These are phyloP conservation scores for Mus pahari DNA, from an alignment of 2,113 vertebrate genomes.

Conservation along the genomic window DNA sequence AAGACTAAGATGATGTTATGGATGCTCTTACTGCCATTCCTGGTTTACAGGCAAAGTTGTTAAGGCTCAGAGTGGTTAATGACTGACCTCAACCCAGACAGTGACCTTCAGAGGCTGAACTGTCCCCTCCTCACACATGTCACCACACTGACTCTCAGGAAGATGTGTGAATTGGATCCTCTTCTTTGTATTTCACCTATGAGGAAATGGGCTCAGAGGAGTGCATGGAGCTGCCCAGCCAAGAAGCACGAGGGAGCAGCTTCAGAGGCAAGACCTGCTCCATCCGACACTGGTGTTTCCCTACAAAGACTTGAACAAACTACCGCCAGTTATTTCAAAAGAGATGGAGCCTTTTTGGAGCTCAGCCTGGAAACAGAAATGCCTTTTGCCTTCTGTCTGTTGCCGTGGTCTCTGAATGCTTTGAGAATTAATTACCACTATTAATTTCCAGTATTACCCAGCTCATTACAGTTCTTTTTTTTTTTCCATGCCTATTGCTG, in stretches of 20 bases:
- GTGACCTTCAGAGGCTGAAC: neutral
- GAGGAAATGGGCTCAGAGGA: neutral
- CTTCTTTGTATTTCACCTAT: fast-evolving
- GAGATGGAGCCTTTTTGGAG: neutral
- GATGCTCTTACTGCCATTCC: neutral
- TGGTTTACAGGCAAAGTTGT: neutral
- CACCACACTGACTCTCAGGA: neutral
- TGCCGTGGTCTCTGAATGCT: slow-evolving; percentile 17
- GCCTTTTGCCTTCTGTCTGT: neutral
- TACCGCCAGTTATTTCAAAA: neutral
- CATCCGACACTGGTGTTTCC: neutral
- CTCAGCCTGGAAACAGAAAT: neutral
- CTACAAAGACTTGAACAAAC: neutral
- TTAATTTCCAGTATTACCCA: neutral
- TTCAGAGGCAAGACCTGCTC: neutral
- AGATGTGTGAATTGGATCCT: neutral
- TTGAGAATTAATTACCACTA: slow-evolving; percentile 26
- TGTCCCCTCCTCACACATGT: neutral
- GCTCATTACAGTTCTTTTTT: neutral
- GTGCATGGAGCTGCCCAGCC: fast-evolving
- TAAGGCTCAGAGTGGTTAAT: neutral
- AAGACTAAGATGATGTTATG: neutral
- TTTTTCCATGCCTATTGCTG: neutral
- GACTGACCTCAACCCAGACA: neutral
- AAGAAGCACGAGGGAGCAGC: neutral